phyloP scores from a whole-genome alignment of 1,140 invertebrate species.

The Augochlora pura region DNA sequence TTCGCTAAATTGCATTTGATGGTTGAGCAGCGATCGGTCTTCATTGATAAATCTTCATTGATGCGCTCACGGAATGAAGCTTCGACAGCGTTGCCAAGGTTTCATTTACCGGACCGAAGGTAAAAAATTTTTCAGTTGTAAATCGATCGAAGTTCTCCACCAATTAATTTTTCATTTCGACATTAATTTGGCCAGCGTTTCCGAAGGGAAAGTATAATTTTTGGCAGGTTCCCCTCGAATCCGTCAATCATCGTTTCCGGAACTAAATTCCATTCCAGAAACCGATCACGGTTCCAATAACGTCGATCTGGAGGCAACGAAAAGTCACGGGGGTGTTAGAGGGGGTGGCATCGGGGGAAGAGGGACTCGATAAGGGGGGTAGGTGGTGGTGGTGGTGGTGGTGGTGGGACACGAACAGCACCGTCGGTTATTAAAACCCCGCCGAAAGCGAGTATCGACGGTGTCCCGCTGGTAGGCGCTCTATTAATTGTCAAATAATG shows the following conservation, averaged over 20 bases:
- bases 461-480: constrained; percentile 50
- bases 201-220: not conserved
- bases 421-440: constrained; percentile 71
- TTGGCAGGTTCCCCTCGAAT: not conserved
- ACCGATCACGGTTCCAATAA: not conserved
- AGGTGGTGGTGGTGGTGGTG: too few relatives aligned
- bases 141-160: too few relatives aligned
- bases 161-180: not conserved
- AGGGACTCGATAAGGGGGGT: not conserved
- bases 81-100: too few relatives aligned
- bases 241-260: constrained; percentile 3
- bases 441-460: constrained; percentile 64
- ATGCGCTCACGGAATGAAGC: too few relatives aligned
- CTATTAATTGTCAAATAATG: constrained; percentile 73
- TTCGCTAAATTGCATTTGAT: too few relatives aligned
- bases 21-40: too few relatives aligned
- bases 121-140: too few relatives aligned
- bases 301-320: constrained; percentile 2
- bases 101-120: too few relatives aligned
- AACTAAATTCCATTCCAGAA: constrained; percentile 6
- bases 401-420: not conserved
- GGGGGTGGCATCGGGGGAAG: not conserved
- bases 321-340: not conserved
- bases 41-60: too few relatives aligned
- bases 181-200: not conserved